These are phyloP conservation scores for Sus scrofa DNA, from an alignment of 2,113 vertebrate species.

Conservation along the genomic window DNA sequence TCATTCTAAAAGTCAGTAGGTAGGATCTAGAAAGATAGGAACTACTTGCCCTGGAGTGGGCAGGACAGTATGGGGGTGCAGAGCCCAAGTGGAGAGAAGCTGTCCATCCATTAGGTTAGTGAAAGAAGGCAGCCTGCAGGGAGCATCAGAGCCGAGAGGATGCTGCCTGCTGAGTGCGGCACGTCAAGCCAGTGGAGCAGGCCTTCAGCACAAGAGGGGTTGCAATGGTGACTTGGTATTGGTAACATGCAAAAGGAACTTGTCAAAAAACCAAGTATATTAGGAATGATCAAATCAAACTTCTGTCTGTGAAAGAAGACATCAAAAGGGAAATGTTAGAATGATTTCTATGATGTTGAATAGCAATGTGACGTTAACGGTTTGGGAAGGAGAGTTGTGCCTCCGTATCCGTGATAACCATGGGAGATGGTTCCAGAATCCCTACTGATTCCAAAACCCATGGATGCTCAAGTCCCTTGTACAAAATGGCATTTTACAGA, in stretches of 20 bases:
- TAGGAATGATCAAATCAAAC: background rate
- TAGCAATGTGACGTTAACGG: background rate
- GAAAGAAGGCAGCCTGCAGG: accelerated
- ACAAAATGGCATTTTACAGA: accelerated
- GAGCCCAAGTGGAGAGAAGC: background rate
- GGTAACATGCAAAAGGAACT: background rate
- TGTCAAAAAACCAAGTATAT: background rate
- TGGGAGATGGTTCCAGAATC: background rate
- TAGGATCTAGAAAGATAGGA: background rate
- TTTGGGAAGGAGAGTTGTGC: background rate
- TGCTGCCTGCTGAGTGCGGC: accelerated
- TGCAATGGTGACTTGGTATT: background rate
- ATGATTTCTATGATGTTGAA: background rate
- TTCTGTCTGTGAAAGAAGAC: background rate
- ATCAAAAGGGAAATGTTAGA: background rate
- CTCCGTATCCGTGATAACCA: too few species aligned
- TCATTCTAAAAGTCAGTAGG: background rate
- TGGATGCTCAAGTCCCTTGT: background rate
- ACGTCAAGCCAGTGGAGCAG: accelerated
- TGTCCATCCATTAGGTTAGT: accelerated
- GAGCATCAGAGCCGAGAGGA: accelerated
- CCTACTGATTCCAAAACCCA: background rate
- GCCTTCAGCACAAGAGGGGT: too few species aligned
- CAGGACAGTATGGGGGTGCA: background rate
- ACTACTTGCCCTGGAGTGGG: accelerated